Base-by-base conservation (phyloP, 2,797 vertebrate genomes). In the Anguilla megastoma region DNA sequence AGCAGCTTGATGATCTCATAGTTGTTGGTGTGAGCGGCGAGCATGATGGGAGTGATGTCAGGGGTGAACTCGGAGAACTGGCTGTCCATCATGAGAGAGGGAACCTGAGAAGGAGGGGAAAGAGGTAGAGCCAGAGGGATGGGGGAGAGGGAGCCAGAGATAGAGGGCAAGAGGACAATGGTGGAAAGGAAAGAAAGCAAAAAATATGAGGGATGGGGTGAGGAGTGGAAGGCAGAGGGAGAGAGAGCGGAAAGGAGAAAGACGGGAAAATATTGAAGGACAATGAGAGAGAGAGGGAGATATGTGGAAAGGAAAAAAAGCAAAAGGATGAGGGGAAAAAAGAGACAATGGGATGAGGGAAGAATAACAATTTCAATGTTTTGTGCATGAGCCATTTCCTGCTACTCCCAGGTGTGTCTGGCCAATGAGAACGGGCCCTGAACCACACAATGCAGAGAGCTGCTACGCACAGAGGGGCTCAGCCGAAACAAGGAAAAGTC, bases 11-110 rank as follows among this genome's bases (percentile, higher is more conserved):
- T 99, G 95, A 99, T 99, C 94, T 99, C 98, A 0, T 99, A 99
- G 95, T 99, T 99, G 96, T 99, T 99, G 94, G 98, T 99, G 94
- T 99, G 98, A 90, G 98, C 98, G 0, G 98, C 98, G 93, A 99
- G 95, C 98, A 99, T 99, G 92, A 99, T 99, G 36, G 98, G 98
- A 52, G 98, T 99, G 92, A 99, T 99, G 84, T 99, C 98, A 0
- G 98, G 98, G 63, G 98, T 99, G 95, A 99, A 99, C 93, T 99
- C 98, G 0, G 98, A 99, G 87, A 99, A 99, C 94, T 99, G 98
- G 0, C 97, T 97, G 94, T 99, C 98, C 98, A 98, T 99, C 98
- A 99, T 98, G 92, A 99, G 92, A 0, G 97, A 97, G 56, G 98
- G 98, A 74, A 99, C 97, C 98, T 99, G 10, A 36, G 60, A 45